A percentile compares a stretch with the other conserved stretches of the same genome.
phyloP scores from a whole-genome alignment of 2,113 vertebrate species.

The Callopanchax toddi region DNA sequence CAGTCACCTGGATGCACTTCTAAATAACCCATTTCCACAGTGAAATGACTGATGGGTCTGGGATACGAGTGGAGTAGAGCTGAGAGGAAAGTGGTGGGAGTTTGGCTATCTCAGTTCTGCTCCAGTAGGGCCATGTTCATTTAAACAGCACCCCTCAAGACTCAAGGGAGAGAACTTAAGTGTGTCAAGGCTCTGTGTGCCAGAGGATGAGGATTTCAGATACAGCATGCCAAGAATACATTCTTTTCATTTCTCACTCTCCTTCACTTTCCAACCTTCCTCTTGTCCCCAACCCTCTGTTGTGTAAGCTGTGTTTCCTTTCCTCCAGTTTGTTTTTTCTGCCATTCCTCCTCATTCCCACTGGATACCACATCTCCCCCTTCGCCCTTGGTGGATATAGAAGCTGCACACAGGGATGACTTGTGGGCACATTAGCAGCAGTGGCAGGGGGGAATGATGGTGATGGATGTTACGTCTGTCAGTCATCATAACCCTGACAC shows the following conservation, averaged over 20 bases:
- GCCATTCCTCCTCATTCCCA: constrained; percentile 26
- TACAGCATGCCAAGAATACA: constrained; percentile 21
- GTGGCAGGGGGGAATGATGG: constrained; percentile 26
- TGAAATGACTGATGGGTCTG: constrained; percentile 64
- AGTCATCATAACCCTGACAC: constrained; percentile 63
- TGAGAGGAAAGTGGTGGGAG: constrained; percentile 39
- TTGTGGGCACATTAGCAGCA: constrained; percentile 52
- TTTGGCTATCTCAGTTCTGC: constrained; percentile 56
- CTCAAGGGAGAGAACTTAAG: constrained; percentile 56
- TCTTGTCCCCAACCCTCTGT: not conserved
- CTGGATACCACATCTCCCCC: constrained; percentile 16
- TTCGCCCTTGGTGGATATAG: not conserved
- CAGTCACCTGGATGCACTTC: constrained; percentile 43
- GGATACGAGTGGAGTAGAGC: constrained; percentile 45
- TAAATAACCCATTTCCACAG: constrained; percentile 58
- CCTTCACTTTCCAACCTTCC: constrained; percentile 14
- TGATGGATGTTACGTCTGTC: constrained; percentile 56
- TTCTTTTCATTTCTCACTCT: constrained; percentile 21
- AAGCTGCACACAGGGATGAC: constrained; percentile 40
- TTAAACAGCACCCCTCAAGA: constrained; percentile 36
- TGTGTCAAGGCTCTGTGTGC: constrained; percentile 64
- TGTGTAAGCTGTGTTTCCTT: constrained; percentile 32
- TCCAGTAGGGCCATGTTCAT: constrained; percentile 47
- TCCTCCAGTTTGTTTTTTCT: constrained; percentile 27
- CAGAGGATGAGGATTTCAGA: constrained; percentile 63